Evolutionary conservation across 2,797 vertebrate species (phyloP).

Genomic region (Novumbra hubbsi): DNA sequence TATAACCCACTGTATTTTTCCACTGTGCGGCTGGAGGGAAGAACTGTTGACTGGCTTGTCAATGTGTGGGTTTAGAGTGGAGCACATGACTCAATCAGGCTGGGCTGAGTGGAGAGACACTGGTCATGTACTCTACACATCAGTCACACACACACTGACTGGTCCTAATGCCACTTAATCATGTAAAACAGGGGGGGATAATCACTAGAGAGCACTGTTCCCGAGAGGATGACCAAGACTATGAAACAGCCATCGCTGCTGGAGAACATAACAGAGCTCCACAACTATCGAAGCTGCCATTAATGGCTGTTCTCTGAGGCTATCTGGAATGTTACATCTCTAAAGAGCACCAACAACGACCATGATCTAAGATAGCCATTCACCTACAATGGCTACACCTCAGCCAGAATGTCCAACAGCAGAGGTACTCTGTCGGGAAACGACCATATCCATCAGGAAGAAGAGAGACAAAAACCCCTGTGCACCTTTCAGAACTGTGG

Average conservation of each 20-base stretch:
- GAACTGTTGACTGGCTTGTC: not conserved
- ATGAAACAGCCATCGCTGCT: constrained; percentile 29
- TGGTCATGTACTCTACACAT: not conserved
- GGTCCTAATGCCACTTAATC: not conserved
- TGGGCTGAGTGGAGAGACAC: constrained; percentile 6
- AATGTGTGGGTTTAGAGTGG: constrained; percentile 8
- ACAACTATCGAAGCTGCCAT: not conserved
- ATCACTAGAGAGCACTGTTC: not conserved
- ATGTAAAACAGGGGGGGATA: not conserved
- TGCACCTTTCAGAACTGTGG: constrained; percentile 39
- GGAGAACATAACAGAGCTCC: not conserved
- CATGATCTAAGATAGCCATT: not conserved
- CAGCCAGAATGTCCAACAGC: not conserved
- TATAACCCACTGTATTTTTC: not conserved
- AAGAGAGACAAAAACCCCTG: constrained; percentile 33
- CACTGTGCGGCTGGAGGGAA: not conserved
- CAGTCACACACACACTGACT: not conserved
- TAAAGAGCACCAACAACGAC: not conserved
- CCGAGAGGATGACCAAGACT: not conserved
- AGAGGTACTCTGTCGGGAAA: not conserved
- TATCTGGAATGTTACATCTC: not conserved
- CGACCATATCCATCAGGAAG: constrained; percentile 1
- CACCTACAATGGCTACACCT: not conserved
- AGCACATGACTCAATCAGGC: constrained; percentile 15
- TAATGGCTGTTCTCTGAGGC: not conserved